Base-by-base conservation (phyloP, 2,113 vertebrate species). In the Tursiops truncatus region DNA sequence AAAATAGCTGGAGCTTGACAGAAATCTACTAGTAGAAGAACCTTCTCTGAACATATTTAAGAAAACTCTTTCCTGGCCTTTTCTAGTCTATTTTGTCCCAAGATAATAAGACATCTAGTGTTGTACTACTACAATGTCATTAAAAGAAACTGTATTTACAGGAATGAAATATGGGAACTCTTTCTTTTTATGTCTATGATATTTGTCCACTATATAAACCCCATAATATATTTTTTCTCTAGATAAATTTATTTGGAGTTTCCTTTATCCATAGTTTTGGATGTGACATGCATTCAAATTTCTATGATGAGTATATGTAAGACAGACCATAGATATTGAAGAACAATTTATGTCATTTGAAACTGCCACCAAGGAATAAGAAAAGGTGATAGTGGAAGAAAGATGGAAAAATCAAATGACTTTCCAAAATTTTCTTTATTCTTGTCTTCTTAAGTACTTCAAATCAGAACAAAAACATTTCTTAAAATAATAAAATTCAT, bases 401-500 rank as follows among this genome's bases (percentile, higher is more conserved):
- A 58, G 3, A 85, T 28, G 28, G 6, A 44, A 71, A 92, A 63
- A 65, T 77, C 1, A 41, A 73, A 56, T 71, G 0, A 44, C 93
- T 96, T 97, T 73, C 1, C n/a, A 73, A 18, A 47, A 13, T n/a
- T 95, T 18, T 62, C 13, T 82, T 85, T 68, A 92, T 41, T 56
- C 5, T 3, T 7, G 0, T 71, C 14, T 89, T 85, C 23, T 2
- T 36, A 88, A 58, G 1, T 28, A 56, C 5, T 2, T 21, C 23
- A 63, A 89, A 67, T 81, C 12, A 56, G 38, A 85, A 63, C 0
- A 86, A 81, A 91, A 87, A 47, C 1, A 20, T 93, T 87, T 81
- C 56, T 60, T 81, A 89, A 92, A 90, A 95, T 89, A 91, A 91
- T 67, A 96, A 97, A 98, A 96, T 26, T 60, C 31, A 85, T 73